Evolutionary conservation across 2,797 vertebrate genomes (phyloP).

Genomic region (Periparus ater): DNA sequence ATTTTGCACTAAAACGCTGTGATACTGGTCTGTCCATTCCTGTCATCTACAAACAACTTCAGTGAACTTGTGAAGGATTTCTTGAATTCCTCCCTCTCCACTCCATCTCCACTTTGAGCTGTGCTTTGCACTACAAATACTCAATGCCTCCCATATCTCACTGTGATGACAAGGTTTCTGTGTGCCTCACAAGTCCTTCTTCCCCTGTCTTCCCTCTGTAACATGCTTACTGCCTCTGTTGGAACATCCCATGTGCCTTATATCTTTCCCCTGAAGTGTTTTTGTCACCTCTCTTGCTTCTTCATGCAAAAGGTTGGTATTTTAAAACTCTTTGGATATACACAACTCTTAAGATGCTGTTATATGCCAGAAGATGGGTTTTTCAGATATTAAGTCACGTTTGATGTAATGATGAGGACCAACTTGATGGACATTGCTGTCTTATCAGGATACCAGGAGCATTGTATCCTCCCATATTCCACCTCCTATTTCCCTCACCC

Average conservation of each 20-base stretch:
- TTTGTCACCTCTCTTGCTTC: neutral
- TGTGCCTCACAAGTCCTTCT: neutral
- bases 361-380: neutral
- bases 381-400: neutral
- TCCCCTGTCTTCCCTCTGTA: neutral
- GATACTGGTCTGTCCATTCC: neutral
- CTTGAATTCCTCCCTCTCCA: neutral
- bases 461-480: neutral
- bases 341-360: neutral
- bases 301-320: neutral
- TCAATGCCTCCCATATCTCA: neutral
- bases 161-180: neutral
- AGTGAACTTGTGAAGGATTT: neutral
- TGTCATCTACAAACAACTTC: neutral
- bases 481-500: neutral
- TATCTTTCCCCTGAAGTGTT: neutral
- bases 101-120: rapidly evolving
- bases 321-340: neutral
- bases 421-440: neutral
- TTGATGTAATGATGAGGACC: neutral
- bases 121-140: neutral
- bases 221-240: neutral
- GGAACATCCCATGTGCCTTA: neutral
- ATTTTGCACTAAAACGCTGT: neutral
- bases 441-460: neutral